Percentiles rank a stretch among this genome's conserved stretches.
phyloP scores from a whole-genome alignment of 2,888 invertebrate species.

The Pollenia labialis region DNA sequence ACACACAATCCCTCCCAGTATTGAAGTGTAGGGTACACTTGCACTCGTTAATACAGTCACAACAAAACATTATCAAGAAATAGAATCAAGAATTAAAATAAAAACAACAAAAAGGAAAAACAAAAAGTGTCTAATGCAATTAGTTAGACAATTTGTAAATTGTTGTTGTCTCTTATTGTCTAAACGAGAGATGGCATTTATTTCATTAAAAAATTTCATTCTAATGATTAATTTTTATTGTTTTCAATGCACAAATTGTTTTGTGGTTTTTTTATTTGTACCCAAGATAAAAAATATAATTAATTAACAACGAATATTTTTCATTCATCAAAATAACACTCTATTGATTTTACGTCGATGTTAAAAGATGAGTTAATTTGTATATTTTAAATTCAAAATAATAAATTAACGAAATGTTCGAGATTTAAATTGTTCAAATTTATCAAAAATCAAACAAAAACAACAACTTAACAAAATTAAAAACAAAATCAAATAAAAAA shows the following conservation, averaged over 20 bases:
- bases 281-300: constrained; percentile 26
- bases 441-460: constrained; percentile 9
- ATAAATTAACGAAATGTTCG: constrained; percentile 46
- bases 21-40: background rate
- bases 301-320: constrained; percentile 36
- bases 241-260: constrained; percentile 27
- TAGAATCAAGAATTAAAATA: background rate
- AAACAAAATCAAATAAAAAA: constrained; percentile 11
- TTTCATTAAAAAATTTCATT: background rate
- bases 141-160: constrained; percentile 51
- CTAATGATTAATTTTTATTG: constrained; percentile 33
- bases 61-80: background rate
- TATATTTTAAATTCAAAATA: constrained; percentile 29
- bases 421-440: constrained; percentile 43
- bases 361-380: constrained; percentile 44
- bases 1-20: background rate
- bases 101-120: background rate
- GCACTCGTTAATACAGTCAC: background rate
- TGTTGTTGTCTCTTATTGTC: background rate
- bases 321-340: constrained; percentile 52
- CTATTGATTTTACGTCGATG: constrained; percentile 26
- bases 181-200: background rate
- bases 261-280: background rate
- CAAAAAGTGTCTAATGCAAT: constrained; percentile 50
- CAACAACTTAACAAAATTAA: constrained; percentile 17